These are phyloP conservation scores for Stichopus chloronotus DNA, from an alignment of 35 echinoderm and acorn worm genomes.

Conservation along the genomic window DNA sequence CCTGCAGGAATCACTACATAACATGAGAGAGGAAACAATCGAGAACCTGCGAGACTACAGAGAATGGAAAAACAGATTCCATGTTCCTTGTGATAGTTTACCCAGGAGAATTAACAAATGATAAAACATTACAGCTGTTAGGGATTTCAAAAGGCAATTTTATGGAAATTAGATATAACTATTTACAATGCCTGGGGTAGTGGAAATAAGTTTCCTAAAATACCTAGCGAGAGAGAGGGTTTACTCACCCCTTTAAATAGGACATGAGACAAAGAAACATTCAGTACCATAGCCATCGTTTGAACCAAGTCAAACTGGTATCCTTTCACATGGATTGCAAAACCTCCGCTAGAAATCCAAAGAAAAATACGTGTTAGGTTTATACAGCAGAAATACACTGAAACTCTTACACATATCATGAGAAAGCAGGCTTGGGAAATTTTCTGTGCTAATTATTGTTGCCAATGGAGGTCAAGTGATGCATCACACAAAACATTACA, in stretches of 20 bases:
- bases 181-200: not conserved
- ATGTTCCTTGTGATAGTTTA: not conserved
- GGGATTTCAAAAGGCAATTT: not conserved
- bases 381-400: too few relatives aligned
- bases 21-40: not conserved
- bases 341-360: not conserved
- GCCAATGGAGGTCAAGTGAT: too few relatives aligned
- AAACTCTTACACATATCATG: too few relatives aligned
- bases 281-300: not conserved
- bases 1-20: not conserved
- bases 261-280: not conserved
- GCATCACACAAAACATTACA: too few relatives aligned
- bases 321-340: not conserved
- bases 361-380: not conserved
- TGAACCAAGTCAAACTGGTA: conserved; percentile 5
- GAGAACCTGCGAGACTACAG: not conserved
- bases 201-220: too few relatives aligned
- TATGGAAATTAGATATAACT: not conserved
- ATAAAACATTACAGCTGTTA: not conserved
- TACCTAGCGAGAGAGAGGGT: not conserved
- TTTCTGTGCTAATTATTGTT: too few relatives aligned
- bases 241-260: conserved; percentile 18
- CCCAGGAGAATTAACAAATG: not conserved
- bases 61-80: not conserved
- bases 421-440: too few relatives aligned